Percentiles rank a stretch among this genome's conserved stretches.
Conservation (phyloP, 2,113 vertebrate species). For the Pituophis catenifer region DNA sequence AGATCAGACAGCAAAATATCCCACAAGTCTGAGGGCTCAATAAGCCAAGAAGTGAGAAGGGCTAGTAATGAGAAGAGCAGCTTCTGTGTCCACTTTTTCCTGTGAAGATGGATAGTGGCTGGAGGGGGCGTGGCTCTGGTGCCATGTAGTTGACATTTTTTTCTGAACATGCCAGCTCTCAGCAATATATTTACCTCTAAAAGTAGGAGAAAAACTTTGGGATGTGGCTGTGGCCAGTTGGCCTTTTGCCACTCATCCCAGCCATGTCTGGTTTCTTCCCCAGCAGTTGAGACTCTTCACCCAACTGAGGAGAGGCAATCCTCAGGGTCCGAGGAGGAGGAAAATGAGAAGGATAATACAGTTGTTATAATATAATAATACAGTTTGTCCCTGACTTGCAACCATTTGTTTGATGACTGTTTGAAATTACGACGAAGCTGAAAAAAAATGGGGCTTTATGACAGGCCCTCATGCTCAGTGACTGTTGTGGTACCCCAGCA, state of each 20-base stretch:
- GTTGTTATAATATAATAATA: too few relatives aligned
- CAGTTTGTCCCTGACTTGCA: not conserved
- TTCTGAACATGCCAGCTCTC: constrained; percentile 6
- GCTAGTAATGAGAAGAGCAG: not conserved
- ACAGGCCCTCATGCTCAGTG: not conserved
- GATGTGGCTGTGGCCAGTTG: not conserved
- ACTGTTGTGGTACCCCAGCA: not conserved
- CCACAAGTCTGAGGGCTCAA: not conserved
- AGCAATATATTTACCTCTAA: constrained; percentile 20
- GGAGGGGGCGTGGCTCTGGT: not conserved
- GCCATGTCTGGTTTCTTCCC: not conserved
- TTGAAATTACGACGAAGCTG: not conserved
- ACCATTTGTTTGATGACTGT: not conserved
- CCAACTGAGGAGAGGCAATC: not conserved
- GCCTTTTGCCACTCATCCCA: constrained; percentile 8
- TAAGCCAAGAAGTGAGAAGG: not conserved
- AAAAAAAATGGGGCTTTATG: not conserved
- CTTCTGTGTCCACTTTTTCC: not conserved
- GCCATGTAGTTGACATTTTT: not conserved
- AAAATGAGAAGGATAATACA: not conserved
- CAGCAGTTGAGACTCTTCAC: not conserved
- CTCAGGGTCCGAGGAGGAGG: not conserved
- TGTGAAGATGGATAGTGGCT: not conserved
- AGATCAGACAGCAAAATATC: not conserved
- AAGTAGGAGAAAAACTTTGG: not conserved